Percentiles rank a stretch among this genome's conserved stretches.
phyloP scores from a whole-genome alignment of 2,797 vertebrate genomes.

The Amblyraja radiata region DNA sequence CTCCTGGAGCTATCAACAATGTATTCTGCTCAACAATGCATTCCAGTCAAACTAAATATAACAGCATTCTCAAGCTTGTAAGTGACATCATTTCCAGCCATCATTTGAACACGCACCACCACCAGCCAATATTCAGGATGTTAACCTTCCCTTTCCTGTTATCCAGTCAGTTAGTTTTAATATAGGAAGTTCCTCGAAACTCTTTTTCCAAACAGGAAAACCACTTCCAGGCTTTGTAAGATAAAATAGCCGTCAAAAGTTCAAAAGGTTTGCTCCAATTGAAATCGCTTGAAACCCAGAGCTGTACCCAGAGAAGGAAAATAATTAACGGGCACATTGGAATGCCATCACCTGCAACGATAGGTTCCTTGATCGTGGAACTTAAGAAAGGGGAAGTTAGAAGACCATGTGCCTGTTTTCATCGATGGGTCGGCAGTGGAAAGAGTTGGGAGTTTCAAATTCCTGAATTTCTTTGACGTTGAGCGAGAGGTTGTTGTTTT shows the following conservation, averaged over 20 bases:
- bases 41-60: background rate
- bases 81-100: background rate
- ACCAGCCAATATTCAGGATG: background rate
- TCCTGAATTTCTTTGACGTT: no score
- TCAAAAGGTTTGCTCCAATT: background rate
- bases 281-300: background rate
- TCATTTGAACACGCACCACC: background rate
- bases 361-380: no score
- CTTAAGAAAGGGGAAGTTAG: no score
- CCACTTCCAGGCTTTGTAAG: constrained; percentile 25
- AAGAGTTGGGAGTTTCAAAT: no score
- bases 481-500: no score
- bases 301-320: no score
- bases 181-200: constrained; percentile 36
- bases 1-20: background rate
- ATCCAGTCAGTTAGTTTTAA: constrained; percentile 16
- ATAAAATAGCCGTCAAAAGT: background rate
- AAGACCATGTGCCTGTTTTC: no score
- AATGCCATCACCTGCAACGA: no score
- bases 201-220: constrained; percentile 31
- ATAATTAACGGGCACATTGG: no score
- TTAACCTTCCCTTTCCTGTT: constrained; percentile 37
- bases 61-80: background rate
- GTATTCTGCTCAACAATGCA: background rate
- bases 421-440: no score